Conservation (phyloP, 2,888 invertebrate species). For the Tinea semifulvella region DNA sequence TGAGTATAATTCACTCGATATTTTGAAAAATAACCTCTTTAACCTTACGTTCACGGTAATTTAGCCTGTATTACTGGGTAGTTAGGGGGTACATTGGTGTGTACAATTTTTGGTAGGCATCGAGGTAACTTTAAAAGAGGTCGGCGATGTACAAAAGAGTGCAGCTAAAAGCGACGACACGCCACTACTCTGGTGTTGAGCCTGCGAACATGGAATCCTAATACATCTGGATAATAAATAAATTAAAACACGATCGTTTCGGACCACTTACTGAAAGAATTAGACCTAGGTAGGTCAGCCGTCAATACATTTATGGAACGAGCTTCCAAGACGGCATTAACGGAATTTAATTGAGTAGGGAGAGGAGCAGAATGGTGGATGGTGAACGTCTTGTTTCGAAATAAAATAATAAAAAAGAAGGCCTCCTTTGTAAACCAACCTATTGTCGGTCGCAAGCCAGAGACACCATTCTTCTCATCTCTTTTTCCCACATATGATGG, state of each 20-base stretch:
- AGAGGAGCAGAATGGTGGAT: too few relatives aligned
- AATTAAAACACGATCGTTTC: conserved; percentile 2
- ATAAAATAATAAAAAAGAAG: too few relatives aligned
- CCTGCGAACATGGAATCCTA: background rate
- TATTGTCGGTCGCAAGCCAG: too few relatives aligned
- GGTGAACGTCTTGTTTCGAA: too few relatives aligned
- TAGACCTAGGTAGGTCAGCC: too few relatives aligned
- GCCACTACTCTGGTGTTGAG: background rate
- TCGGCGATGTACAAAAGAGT: conserved; percentile 12
- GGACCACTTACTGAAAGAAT: too few relatives aligned
- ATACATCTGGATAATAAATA: background rate
- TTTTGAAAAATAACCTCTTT: conserved; percentile 13
- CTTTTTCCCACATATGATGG: too few relatives aligned
- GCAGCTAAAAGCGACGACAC: conserved; percentile 3
- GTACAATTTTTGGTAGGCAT: background rate
- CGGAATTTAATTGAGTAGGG: too few relatives aligned
- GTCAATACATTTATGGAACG: too few relatives aligned
- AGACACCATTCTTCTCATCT: too few relatives aligned
- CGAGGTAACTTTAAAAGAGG: conserved; percentile 8
- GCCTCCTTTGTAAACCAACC: too few relatives aligned
- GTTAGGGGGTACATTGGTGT: background rate
- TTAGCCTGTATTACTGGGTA: background rate
- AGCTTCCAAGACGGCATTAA: too few relatives aligned
- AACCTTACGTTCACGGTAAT: background rate
- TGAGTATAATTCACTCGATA: conserved; percentile 12